Evolutionary conservation across 2,113 vertebrate species (phyloP).

Genomic region (Xerus inauris): DNA sequence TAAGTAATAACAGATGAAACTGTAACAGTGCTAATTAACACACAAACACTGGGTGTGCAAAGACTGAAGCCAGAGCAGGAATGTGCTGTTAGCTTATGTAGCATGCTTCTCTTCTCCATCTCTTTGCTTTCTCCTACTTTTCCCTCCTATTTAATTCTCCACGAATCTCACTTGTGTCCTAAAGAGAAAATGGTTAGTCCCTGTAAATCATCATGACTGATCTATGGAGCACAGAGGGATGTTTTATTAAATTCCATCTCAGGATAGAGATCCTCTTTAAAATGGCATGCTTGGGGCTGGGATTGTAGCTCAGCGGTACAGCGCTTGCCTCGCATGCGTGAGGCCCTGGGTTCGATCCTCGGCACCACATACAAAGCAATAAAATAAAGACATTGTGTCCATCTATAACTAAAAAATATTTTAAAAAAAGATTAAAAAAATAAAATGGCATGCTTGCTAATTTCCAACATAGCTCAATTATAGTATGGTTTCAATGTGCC

Average conservation of each 20-base stretch:
- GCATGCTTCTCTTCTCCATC: background rate
- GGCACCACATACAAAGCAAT: too few relatives aligned
- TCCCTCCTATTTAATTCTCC: background rate
- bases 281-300: slow-evolving; percentile 21
- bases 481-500: background rate
- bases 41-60: background rate
- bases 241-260: slow-evolving; percentile 22
- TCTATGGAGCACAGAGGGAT: background rate
- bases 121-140: background rate
- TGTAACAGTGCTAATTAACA: slow-evolving; percentile 47
- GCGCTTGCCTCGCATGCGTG: too few relatives aligned
- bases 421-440: too few relatives aligned
- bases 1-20: slow-evolving; percentile 68
- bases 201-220: background rate
- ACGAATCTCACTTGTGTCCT: background rate
- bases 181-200: background rate
- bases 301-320: too few relatives aligned
- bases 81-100: background rate
- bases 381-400: too few relatives aligned
- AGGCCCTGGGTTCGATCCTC: too few relatives aligned
- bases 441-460: slow-evolving; percentile 40
- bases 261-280: background rate
- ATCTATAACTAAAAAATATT: too few relatives aligned
- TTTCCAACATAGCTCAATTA: background rate
- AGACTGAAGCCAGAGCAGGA: background rate